Evolutionary conservation across 2,113 vertebrate species (phyloP).

Genomic region (Pungitius pungitius): DNA sequence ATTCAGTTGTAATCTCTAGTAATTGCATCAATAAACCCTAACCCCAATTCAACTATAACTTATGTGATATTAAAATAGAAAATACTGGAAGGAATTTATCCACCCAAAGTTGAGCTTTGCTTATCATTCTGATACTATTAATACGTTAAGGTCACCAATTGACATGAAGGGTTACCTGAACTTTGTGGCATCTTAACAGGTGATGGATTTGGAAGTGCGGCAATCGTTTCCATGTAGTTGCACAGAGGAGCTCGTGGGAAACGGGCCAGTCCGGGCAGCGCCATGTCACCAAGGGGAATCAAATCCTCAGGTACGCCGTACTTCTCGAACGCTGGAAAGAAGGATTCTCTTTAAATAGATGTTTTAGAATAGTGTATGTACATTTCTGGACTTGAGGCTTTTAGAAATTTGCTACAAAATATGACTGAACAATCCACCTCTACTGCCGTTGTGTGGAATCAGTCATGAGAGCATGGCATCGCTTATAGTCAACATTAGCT

Average conservation of each 20-base stretch:
- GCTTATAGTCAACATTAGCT: not conserved
- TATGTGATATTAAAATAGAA: too few relatives aligned
- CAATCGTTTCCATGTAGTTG: constrained; percentile 35
- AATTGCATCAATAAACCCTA: too few relatives aligned
- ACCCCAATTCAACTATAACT: too few relatives aligned
- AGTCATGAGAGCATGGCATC: not conserved
- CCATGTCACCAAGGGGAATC: constrained; percentile 54
- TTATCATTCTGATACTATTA: too few relatives aligned
- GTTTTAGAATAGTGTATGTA: not conserved
- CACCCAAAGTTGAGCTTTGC: too few relatives aligned
- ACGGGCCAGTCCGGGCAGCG: constrained; percentile 60
- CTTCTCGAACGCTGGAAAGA: constrained; percentile 63
- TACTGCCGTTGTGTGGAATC: not conserved
- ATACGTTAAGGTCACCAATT: not conserved
- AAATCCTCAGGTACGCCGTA: constrained; percentile 65
- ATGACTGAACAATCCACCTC: not conserved
- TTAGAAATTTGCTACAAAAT: not conserved
- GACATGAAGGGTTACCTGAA: constrained; percentile 41
- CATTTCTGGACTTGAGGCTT: not conserved
- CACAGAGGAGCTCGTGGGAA: constrained; percentile 19
- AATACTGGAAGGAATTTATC: too few relatives aligned
- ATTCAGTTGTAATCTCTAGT: too few relatives aligned
- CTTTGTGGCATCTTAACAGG: constrained; percentile 31
- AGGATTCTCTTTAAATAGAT: not conserved
- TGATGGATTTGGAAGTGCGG: constrained; percentile 30